phyloP scores from a whole-genome alignment of 2,888 invertebrate genomes.

The Epirrhoe tristata region DNA sequence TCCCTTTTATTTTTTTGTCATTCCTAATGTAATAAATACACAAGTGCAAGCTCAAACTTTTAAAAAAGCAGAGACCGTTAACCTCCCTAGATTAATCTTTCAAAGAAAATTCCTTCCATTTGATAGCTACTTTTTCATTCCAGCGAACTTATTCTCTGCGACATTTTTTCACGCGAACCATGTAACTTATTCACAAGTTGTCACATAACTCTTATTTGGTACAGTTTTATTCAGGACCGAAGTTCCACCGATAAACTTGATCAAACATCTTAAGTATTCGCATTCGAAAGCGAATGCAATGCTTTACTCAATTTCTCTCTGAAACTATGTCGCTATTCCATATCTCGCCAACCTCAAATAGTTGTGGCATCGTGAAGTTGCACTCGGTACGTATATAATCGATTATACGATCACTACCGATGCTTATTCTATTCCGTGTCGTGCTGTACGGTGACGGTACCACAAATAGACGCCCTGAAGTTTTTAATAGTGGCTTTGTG shows the following conservation, averaged over 20 bases:
- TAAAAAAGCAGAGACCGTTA: background rate
- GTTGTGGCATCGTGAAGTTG: background rate
- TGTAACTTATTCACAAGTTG: conserved; percentile 66
- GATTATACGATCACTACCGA: background rate
- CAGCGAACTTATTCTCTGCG: conserved; percentile 28
- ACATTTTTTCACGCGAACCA: conserved; percentile 50
- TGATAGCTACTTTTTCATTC: conserved; percentile 29
- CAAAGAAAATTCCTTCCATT: conserved; percentile 10
- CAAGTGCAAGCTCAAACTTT: background rate
- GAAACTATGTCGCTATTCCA: background rate
- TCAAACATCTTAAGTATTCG: background rate
- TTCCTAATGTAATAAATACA: no score
- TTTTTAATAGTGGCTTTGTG: conserved; percentile 76
- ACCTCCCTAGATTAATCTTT: conserved; percentile 6
- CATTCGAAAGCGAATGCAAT: background rate
- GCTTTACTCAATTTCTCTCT: background rate
- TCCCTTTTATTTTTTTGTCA: no score
- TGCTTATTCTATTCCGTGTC: background rate
- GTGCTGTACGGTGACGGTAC: conserved; percentile 52
- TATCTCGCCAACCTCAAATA: background rate
- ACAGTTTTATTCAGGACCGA: conserved; percentile 13
- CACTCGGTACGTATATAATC: background rate
- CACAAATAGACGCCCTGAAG: conserved; percentile 79
- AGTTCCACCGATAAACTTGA: background rate
- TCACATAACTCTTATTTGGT: conserved; percentile 65